These are phyloP conservation scores for Eulemur rufifrons DNA, from an alignment of 2,113 vertebrate genomes.

Conservation along the genomic window DNA sequence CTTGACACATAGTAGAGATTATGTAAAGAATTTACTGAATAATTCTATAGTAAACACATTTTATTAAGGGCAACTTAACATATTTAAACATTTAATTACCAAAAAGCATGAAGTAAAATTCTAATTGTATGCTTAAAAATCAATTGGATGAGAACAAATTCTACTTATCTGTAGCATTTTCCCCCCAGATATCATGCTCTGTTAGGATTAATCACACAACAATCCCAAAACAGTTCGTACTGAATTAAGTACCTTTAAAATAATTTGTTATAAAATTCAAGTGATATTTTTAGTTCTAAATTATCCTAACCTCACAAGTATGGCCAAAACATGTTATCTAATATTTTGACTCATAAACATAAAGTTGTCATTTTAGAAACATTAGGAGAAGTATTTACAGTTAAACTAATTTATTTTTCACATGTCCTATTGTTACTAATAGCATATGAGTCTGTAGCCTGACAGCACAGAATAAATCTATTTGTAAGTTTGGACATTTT, in stretches of 20 bases:
- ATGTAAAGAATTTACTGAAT: not conserved
- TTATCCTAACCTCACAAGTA: slow-evolving; percentile 34
- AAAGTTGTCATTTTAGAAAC: slow-evolving; percentile 52
- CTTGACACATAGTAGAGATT: not conserved
- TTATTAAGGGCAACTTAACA: not conserved
- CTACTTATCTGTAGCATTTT: not conserved
- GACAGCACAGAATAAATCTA: slow-evolving; percentile 27
- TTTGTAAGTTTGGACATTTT: slow-evolving; percentile 48
- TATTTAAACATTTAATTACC: not conserved
- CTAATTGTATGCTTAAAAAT: not conserved
- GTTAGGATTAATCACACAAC: not conserved
- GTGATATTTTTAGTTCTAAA: slow-evolving; percentile 15
- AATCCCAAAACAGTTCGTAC: not conserved
- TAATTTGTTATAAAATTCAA: slow-evolving; percentile 1
- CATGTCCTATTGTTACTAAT: slow-evolving; percentile 31
- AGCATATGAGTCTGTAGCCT: slow-evolving; percentile 7
- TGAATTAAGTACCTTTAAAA: slow-evolving; percentile 36
- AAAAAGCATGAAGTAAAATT: not conserved
- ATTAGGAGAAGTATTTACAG: not conserved
- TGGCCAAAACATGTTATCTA: slow-evolving; percentile 33
- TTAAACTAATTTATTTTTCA: slow-evolving; percentile 70
- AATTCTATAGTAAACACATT: not conserved
- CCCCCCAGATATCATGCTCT: not conserved
- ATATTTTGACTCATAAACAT: slow-evolving; percentile 49
- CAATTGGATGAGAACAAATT: not conserved